A percentile compares a stretch with the other conserved stretches of the same genome.
Evolutionary conservation across 2,113 vertebrate genomes (phyloP).

Genomic region (Fregata magnificens): DNA sequence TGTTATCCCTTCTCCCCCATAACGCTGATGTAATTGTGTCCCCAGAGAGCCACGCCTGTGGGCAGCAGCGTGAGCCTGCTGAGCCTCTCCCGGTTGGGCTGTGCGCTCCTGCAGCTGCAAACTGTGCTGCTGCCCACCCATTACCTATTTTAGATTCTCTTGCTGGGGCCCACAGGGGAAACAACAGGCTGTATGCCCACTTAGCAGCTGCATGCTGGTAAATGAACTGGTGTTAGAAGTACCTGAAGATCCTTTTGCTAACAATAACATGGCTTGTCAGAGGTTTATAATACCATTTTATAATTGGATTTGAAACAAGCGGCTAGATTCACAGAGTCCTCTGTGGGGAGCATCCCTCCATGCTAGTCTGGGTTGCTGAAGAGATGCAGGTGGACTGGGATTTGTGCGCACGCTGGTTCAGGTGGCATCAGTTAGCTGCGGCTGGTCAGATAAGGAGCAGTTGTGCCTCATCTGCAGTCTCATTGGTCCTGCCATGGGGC

Average conservation of each 20-base stretch:
- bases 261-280: background rate
- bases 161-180: background rate
- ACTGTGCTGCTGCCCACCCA: background rate
- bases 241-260: background rate
- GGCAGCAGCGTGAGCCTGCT: background rate
- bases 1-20: background rate
- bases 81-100: background rate
- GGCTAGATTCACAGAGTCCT: background rate
- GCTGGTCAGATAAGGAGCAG: background rate
- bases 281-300: background rate
- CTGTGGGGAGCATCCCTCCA: background rate
- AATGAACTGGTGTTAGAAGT: background rate
- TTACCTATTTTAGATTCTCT: background rate
- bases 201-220: background rate
- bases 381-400: background rate
- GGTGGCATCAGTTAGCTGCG: background rate
- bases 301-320: background rate
- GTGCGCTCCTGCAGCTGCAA: background rate
- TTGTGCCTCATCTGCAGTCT: background rate
- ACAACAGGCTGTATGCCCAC: background rate
- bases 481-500: background rate
- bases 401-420: accelerated
- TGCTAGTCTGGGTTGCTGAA: background rate
- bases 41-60: background rate
- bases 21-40: background rate